Conservation (phyloP, 2,113 vertebrate species). For the Engraulis encrasicolus region DNA sequence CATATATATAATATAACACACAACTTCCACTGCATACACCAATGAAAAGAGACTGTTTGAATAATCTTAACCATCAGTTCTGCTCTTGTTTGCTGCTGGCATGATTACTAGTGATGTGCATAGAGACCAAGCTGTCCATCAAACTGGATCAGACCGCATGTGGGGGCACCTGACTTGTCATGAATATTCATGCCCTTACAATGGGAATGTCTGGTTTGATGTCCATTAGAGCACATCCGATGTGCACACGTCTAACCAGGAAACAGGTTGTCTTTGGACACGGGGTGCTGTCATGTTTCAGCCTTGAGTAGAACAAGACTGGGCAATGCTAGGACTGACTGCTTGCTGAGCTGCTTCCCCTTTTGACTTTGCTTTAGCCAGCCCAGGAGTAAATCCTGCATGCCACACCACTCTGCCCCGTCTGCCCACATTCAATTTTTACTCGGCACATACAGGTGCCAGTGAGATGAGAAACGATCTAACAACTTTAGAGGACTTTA, state of each 20-base stretch:
- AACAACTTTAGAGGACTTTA: constrained; percentile 14
- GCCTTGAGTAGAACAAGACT: neutral
- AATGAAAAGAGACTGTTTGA: neutral
- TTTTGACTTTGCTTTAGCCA: no score
- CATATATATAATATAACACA: no score
- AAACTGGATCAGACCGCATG: neutral
- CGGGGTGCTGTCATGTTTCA: neutral
- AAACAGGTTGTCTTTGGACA: constrained; percentile 4
- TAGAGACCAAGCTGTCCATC: constrained; percentile 35
- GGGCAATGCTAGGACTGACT: neutral
- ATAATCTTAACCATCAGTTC: neutral
- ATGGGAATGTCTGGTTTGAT: neutral
- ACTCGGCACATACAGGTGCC: no score
- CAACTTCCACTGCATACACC: no score
- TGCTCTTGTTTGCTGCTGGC: neutral
- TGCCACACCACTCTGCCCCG: no score
- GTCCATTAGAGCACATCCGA: neutral
- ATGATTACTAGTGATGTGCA: constrained; percentile 3
- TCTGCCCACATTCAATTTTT: neutral
- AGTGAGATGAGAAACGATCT: neutral
- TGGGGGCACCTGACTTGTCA: neutral
- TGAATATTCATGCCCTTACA: neutral
- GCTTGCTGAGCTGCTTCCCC: neutral
- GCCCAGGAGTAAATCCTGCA: no score
- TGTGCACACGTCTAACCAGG: neutral